Evolutionary conservation across 2,113 vertebrate species (phyloP).

Genomic region (Lagopus leucura): DNA sequence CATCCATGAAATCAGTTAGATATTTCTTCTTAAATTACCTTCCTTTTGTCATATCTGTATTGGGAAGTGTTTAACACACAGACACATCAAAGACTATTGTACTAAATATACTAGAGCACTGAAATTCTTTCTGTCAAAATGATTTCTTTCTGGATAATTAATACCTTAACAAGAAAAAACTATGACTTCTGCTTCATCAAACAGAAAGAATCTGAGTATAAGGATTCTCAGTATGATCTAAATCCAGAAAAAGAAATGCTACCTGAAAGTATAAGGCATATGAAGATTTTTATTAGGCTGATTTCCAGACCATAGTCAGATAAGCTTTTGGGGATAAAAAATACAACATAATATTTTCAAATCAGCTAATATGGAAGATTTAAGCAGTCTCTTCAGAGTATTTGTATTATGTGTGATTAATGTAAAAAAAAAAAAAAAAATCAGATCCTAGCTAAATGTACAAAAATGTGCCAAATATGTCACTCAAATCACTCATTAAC

Average conservation of each 20-base stretch:
- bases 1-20: neutral
- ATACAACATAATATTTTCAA: neutral
- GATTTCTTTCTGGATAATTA: neutral
- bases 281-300: neutral
- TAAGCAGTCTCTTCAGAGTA: neutral
- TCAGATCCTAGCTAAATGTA: neutral
- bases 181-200: neutral
- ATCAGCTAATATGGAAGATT: neutral
- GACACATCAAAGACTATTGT: neutral
- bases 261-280: neutral
- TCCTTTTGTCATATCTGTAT: neutral
- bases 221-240: neutral
- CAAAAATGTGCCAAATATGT: conserved; percentile 12
- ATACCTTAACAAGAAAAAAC: neutral
- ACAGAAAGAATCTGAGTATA: neutral
- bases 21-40: neutral
- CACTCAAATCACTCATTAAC: conserved; percentile 25
- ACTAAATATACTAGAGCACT: neutral
- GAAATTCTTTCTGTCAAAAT: neutral
- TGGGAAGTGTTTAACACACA: neutral
- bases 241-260: neutral
- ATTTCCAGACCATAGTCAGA: neutral
- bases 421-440: neutral
- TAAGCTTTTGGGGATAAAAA: neutral
- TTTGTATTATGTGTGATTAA: neutral